Evolutionary conservation across 53 echinoderm and acorn worm genomes (phyloP).

Genomic region (Hippasteria phrygiana): DNA sequence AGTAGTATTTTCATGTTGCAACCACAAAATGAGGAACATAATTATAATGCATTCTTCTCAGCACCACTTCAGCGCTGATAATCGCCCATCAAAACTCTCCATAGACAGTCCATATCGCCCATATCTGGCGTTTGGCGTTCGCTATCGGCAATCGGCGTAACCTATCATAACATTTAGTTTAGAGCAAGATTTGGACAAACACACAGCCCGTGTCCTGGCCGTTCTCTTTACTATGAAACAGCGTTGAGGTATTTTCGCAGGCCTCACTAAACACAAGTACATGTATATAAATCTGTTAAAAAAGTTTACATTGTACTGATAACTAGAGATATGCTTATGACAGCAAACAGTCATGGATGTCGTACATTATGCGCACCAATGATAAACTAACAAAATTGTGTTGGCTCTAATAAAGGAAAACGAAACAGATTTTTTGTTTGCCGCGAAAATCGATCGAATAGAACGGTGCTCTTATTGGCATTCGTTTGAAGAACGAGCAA

Average conservation of each 20-base stretch:
- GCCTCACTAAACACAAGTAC: neutral
- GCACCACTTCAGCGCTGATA: neutral
- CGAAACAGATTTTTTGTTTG: slow-evolving; percentile 1
- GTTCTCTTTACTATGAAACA: too few relatives aligned
- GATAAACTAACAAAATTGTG: neutral
- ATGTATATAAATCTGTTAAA: neutral
- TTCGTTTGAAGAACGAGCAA: neutral
- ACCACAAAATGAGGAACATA: neutral
- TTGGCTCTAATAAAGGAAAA: slow-evolving; percentile 28
- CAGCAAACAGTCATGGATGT: neutral
- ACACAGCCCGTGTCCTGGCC: neutral
- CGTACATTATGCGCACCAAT: neutral
- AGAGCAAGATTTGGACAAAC: slow-evolving; percentile 13
- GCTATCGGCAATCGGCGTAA: neutral
- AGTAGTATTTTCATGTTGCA: neutral
- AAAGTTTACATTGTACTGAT: slow-evolving; percentile 10
- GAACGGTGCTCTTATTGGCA: neutral
- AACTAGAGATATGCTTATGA: neutral
- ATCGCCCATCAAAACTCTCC: slow-evolving; percentile 8
- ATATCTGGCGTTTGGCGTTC: neutral
- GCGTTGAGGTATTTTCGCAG: too few relatives aligned
- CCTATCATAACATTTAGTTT: slow-evolving; percentile 23
- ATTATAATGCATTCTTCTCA: neutral
- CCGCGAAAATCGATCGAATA: slow-evolving; percentile 20
- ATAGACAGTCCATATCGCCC: neutral